Percentiles rank a stretch among this genome's conserved stretches.
Evolutionary conservation across 2,888 invertebrate species (phyloP).

Genomic region (Sicus ferrugineus): DNA sequence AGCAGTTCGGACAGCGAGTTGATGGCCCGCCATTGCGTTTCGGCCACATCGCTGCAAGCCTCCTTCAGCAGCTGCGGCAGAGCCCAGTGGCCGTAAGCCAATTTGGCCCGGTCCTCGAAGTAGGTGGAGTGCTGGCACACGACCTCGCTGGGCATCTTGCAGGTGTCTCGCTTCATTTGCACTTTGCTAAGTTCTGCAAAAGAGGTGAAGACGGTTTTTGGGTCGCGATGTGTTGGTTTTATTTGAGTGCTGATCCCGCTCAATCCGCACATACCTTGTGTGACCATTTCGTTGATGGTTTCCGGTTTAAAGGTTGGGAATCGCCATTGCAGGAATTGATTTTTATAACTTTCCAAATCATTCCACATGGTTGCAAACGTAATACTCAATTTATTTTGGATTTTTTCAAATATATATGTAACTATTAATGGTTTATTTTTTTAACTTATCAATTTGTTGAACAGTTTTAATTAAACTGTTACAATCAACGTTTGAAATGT

Average conservation of each 20-base stretch:
- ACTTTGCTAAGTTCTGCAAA: slow-evolving; percentile 4
- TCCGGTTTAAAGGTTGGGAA: slow-evolving; percentile 36
- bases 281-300: slow-evolving; percentile 40
- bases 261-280: slow-evolving; percentile 41
- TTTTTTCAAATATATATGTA: too few relatives aligned
- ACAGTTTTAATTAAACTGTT: too few relatives aligned
- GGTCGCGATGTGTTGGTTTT: neutral
- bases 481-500: too few relatives aligned
- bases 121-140: slow-evolving; percentile 45
- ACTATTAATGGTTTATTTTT: too few relatives aligned
- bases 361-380: slow-evolving; percentile 51
- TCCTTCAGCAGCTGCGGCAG: slow-evolving; percentile 55
- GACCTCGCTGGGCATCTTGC: slow-evolving; percentile 20
- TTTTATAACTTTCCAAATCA: slow-evolving; percentile 51
- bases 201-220: neutral
- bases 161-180: slow-evolving; percentile 36
- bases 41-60: slow-evolving; percentile 47
- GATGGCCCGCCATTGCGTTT: slow-evolving; percentile 51
- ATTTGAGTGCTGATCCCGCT: slow-evolving; percentile 23
- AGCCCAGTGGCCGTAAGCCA: slow-evolving; percentile 54
- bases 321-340: slow-evolving; percentile 51
- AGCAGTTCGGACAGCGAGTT: slow-evolving; percentile 54
- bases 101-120: slow-evolving; percentile 49
- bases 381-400: neutral
- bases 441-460: too few relatives aligned